Conservation (phyloP, 2,113 vertebrate species). For the Glaucidium brasilianum region DNA sequence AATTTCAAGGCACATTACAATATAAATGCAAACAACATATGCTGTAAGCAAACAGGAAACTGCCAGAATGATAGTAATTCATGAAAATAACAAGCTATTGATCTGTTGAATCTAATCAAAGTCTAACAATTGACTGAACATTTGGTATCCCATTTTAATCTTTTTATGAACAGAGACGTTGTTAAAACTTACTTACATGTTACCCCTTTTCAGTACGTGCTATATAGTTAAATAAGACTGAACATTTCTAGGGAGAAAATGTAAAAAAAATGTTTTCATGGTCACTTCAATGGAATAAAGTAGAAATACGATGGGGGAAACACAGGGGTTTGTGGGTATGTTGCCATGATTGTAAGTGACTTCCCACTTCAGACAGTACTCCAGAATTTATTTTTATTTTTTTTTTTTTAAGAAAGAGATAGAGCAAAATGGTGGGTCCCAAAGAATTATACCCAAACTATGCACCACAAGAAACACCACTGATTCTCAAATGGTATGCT, state of each 20-base stretch:
- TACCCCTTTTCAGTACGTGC: background rate
- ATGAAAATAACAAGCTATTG: slow-evolving; percentile 38
- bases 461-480: background rate
- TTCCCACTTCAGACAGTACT: background rate
- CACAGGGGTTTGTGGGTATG: background rate
- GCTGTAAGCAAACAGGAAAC: slow-evolving; percentile 14
- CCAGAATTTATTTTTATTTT: background rate
- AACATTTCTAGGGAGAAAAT: background rate
- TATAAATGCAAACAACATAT: slow-evolving; percentile 31
- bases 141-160: background rate
- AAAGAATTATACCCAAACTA: background rate
- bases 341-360: background rate
- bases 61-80: slow-evolving; percentile 39
- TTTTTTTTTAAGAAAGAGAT: background rate
- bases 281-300: background rate
- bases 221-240: background rate
- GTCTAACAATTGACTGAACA: slow-evolving; percentile 27
- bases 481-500: background rate
- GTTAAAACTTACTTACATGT: background rate
- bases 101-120: slow-evolving; percentile 27
- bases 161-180: background rate
- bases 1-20: slow-evolving; percentile 40
- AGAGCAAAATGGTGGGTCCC: background rate
- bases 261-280: background rate
- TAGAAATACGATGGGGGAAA: background rate